phyloP scores from a whole-genome alignment of 1,140 invertebrate genomes.

The Helicoverpa armigera region DNA sequence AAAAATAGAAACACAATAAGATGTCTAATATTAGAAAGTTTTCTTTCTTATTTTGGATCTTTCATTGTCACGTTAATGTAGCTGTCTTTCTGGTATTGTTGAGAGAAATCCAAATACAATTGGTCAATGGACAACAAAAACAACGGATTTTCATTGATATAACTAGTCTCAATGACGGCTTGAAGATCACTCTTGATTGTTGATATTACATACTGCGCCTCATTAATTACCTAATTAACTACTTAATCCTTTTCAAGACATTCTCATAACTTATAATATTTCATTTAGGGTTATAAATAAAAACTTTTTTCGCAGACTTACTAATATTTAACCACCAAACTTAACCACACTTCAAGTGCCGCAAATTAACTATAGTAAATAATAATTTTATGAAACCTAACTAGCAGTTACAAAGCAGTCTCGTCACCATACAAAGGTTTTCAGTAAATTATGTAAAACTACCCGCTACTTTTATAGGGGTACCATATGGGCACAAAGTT shows the following conservation, averaged over 20 bases:
- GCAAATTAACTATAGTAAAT: slow-evolving; percentile 32
- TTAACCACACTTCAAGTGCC: background rate
- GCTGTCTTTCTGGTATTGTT: too few species aligned
- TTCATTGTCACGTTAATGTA: too few species aligned
- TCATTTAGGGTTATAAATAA: too few species aligned
- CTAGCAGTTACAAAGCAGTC: background rate
- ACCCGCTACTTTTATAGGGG: slow-evolving; percentile 36
- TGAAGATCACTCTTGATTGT: too few species aligned
- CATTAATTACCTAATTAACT: background rate
- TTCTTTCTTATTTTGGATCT: too few species aligned
- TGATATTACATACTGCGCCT: too few species aligned
- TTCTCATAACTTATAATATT: background rate
- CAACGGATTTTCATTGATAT: too few species aligned
- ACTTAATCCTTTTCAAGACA: background rate
- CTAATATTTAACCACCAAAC: slow-evolving; percentile 11
- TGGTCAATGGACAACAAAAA: too few species aligned
- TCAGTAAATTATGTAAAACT: slow-evolving; percentile 40
- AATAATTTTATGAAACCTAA: slow-evolving; percentile 34
- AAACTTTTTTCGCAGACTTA: background rate
- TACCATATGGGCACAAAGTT: slow-evolving; percentile 39
- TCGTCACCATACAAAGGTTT: slow-evolving; percentile 23
- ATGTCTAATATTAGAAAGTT: too few species aligned
- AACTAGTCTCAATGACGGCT: too few species aligned
- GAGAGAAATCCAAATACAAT: too few species aligned
- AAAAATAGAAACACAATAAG: too few species aligned